Conservation (phyloP, 2,888 invertebrate species). For the Drosophila yooni region DNA sequence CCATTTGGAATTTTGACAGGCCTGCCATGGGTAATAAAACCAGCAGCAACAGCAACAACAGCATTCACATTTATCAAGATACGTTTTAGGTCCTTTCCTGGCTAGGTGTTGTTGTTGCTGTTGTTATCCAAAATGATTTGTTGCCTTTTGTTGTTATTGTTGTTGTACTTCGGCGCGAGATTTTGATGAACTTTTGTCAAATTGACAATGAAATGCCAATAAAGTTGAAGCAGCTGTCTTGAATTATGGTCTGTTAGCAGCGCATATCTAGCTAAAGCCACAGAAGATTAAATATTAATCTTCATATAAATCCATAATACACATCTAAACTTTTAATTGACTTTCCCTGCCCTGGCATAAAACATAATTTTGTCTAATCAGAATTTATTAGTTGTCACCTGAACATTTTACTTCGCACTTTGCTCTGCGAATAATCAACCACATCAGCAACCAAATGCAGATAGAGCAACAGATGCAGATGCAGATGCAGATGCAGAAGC, state of each 20-base stretch:
- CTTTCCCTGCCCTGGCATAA: background rate
- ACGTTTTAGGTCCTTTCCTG: conserved; percentile 32
- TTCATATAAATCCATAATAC: background rate
- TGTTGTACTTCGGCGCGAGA: conserved; percentile 44
- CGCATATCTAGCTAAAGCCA: background rate
- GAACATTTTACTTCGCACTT: conserved; percentile 43
- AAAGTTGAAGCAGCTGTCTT: conserved; percentile 22
- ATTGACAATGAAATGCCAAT: conserved; percentile 69
- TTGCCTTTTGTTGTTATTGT: conserved; percentile 16
- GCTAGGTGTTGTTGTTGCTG: conserved; percentile 16
- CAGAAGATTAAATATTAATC: background rate
- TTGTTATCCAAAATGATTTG: conserved; percentile 37
- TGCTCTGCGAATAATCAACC: conserved; percentile 27
- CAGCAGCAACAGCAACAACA: conserved; percentile 43
- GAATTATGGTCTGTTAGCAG: background rate
- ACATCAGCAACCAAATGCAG: conserved; percentile 1
- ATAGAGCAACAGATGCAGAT: background rate
- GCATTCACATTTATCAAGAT: conserved; percentile 68
- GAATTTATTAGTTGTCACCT: conserved; percentile 18
- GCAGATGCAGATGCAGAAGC: background rate
- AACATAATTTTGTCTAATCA: conserved; percentile 5
- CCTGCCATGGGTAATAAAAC: conserved; percentile 77
- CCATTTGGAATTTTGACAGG: conserved; percentile 83
- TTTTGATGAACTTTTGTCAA: conserved; percentile 77
- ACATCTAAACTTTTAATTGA: conserved; percentile 11